These are phyloP conservation scores for Zosterops hypoxanthus DNA, from an alignment of 2,113 vertebrate genomes.

Conservation along the genomic window DNA sequence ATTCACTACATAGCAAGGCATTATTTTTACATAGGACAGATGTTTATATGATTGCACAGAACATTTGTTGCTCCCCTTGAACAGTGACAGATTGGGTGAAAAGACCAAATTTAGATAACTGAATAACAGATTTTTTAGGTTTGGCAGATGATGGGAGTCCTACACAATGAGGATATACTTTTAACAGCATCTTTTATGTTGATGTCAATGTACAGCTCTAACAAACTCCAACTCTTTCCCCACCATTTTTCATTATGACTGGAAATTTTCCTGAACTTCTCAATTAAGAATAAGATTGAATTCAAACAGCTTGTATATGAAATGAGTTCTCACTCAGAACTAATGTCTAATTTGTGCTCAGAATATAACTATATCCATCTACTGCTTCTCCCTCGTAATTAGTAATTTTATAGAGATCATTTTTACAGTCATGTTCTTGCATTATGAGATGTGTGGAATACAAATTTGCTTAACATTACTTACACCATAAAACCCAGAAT, in stretches of 20 bases:
- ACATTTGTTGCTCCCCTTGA: background rate
- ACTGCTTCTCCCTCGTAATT: background rate
- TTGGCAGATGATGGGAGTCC: background rate
- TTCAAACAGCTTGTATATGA: background rate
- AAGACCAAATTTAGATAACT: background rate
- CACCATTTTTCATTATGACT: accelerated
- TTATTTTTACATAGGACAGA: accelerated
- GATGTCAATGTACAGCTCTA: accelerated
- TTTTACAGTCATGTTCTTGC: background rate
- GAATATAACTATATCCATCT: background rate
- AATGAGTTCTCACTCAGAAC: background rate
- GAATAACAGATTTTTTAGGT: background rate
- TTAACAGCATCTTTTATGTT: accelerated
- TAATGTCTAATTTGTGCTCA: background rate
- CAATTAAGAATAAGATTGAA: background rate
- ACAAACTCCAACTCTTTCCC: background rate
- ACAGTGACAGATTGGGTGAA: accelerated
- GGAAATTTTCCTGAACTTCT: background rate
- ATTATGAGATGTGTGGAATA: background rate
- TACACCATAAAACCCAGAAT: background rate
- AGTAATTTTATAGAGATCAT: background rate
- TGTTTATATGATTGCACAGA: background rate
- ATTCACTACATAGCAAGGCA: background rate
- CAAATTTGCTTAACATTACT: background rate
- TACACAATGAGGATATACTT: accelerated